Evolutionary conservation across 2,113 vertebrate genomes (phyloP).

Genomic region (Ammospiza caudacuta): DNA sequence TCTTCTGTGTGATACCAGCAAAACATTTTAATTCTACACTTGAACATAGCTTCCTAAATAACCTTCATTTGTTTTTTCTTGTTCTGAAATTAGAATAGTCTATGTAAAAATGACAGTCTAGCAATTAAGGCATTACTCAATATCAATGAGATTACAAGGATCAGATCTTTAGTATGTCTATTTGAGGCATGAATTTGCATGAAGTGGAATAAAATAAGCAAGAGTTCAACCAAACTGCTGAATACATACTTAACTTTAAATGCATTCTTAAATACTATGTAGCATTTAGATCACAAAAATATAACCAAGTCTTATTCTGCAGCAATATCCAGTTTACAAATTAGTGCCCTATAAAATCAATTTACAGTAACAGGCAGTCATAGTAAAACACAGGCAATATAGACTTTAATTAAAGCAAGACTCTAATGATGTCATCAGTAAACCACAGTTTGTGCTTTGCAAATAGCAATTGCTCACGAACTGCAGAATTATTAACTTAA

Average conservation of each 20-base stretch:
- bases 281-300: neutral
- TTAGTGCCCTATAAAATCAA: constrained; percentile 1
- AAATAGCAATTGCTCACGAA: constrained; percentile 23
- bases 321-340: constrained; percentile 26
- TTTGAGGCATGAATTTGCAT: neutral
- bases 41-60: neutral
- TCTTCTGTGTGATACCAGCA: constrained; percentile 12
- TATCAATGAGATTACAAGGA: neutral
- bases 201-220: constrained; percentile 7
- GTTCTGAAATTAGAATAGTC: neutral
- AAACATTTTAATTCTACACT: constrained; percentile 47
- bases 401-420: constrained; percentile 38
- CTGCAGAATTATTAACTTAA: constrained; percentile 24
- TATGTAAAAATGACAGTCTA: neutral
- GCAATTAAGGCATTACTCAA: constrained; percentile 26
- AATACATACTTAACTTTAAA: neutral
- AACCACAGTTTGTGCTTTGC: neutral
- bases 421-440: constrained; percentile 20
- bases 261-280: neutral
- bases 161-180: neutral
- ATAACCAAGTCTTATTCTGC: neutral
- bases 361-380: constrained; percentile 12
- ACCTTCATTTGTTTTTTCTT: neutral
- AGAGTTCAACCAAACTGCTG: neutral
- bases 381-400: neutral